A percentile compares a stretch with the other conserved stretches of the same genome.
phyloP scores from a whole-genome alignment of 2,113 vertebrate genomes.

The Mesitornis unicolor region DNA sequence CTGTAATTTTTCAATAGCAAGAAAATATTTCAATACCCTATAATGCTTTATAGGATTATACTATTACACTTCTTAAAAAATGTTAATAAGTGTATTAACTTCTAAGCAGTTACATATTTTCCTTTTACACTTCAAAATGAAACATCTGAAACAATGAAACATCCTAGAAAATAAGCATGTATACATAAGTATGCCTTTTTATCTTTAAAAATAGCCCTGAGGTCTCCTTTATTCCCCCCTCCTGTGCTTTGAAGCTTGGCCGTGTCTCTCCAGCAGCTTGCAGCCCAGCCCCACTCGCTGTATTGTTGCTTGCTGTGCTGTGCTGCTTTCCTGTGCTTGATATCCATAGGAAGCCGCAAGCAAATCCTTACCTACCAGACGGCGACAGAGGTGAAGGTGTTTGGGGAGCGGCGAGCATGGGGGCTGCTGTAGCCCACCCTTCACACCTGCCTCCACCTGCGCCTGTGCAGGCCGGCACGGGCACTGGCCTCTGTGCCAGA shows the following conservation, averaged over 20 bases:
- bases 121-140: neutral
- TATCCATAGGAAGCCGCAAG: rapidly evolving
- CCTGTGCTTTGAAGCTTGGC: neutral
- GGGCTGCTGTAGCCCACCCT: rapidly evolving
- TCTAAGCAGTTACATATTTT: neutral
- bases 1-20: neutral
- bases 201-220: neutral
- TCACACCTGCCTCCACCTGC: rapidly evolving
- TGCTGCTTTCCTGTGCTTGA: neutral
- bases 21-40: neutral
- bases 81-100: neutral
- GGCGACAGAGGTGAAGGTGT: neutral
- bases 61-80: neutral
- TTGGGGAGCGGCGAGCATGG: rapidly evolving
- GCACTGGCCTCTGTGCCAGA: neutral
- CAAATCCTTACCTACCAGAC: neutral
- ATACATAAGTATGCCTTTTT: neutral
- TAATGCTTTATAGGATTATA: neutral
- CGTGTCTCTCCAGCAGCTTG: neutral
- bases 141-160: neutral
- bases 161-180: neutral
- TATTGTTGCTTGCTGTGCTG: rapidly evolving
- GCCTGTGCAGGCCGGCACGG: neutral
- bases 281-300: neutral
- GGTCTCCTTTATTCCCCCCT: neutral